Evolutionary conservation across 2,888 invertebrate species (phyloP).

Genomic region (Halictus quadricinctus): DNA sequence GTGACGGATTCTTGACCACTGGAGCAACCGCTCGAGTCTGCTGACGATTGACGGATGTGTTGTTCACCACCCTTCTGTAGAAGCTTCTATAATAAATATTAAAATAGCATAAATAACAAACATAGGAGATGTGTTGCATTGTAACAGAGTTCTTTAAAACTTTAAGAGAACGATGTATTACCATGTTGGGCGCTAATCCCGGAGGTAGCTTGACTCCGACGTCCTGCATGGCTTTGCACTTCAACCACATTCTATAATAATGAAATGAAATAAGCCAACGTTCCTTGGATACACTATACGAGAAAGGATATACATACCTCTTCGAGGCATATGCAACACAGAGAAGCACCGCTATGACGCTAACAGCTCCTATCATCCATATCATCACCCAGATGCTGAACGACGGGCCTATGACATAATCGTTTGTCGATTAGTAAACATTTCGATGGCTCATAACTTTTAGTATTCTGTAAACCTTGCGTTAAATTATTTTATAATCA

Average conservation of each 20-base stretch:
- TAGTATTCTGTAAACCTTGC: too few relatives aligned
- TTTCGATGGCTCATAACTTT: neutral
- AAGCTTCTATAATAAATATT: slow-evolving; percentile 73
- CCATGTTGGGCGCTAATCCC: slow-evolving; percentile 84
- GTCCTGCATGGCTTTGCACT: slow-evolving; percentile 86
- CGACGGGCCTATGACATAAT: slow-evolving; percentile 73
- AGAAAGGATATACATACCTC: slow-evolving; percentile 66
- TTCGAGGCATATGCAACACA: slow-evolving; percentile 76
- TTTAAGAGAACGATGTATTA: slow-evolving; percentile 60
- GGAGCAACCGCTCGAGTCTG: slow-evolving; percentile 85
- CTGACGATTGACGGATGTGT: slow-evolving; percentile 80
- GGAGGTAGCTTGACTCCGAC: slow-evolving; percentile 88
- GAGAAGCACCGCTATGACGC: slow-evolving; percentile 69
- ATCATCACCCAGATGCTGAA: slow-evolving; percentile 72
- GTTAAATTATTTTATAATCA: too few relatives aligned
- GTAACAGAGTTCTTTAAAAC: too few relatives aligned
- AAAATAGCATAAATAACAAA: neutral
- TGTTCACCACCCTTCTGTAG: slow-evolving; percentile 80
- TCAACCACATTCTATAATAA: slow-evolving; percentile 84
- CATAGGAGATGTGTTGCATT: too few relatives aligned
- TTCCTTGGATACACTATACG: neutral
- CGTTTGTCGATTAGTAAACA: neutral
- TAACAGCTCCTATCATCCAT: slow-evolving; percentile 75
- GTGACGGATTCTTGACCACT: slow-evolving; percentile 85
- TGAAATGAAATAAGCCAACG: neutral